Evolutionary conservation across 2,113 vertebrate genomes (phyloP).

Genomic region (Noturus placidus): DNA sequence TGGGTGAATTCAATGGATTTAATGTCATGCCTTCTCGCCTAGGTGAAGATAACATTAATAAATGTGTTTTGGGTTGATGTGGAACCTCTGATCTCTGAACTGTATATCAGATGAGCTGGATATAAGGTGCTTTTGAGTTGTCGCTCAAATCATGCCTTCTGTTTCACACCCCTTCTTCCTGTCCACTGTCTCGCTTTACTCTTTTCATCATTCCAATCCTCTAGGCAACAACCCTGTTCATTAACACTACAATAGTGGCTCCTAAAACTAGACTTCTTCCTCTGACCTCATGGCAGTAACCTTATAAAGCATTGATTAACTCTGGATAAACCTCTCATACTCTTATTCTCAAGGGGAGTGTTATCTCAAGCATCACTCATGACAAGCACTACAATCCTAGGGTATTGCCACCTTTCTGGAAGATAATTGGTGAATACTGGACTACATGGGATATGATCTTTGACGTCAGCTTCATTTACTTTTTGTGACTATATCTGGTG

Average conservation of each 20-base stretch:
- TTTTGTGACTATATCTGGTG: background rate
- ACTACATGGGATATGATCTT: background rate
- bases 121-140: background rate
- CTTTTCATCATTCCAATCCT: slow-evolving; percentile 21
- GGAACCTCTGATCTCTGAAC: background rate
- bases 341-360: background rate
- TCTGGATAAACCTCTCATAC: background rate
- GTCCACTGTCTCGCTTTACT: background rate
- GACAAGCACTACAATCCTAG: background rate
- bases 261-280: background rate
- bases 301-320: background rate
- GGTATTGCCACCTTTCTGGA: background rate
- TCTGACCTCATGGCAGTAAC: slow-evolving; percentile 3
- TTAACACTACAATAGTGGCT: slow-evolving; percentile 12
- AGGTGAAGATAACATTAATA: slow-evolving; percentile 20
- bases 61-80: background rate
- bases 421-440: background rate
- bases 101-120: background rate
- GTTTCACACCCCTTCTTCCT: background rate
- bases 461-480: background rate
- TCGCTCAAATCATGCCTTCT: slow-evolving; percentile 6
- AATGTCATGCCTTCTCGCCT: background rate
- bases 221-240: slow-evolving; percentile 7
- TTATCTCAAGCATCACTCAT: background rate
- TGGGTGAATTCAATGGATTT: background rate